Evolutionary conservation across 2,888 invertebrate genomes (phyloP).

Genomic region (Thera obeliscata): DNA sequence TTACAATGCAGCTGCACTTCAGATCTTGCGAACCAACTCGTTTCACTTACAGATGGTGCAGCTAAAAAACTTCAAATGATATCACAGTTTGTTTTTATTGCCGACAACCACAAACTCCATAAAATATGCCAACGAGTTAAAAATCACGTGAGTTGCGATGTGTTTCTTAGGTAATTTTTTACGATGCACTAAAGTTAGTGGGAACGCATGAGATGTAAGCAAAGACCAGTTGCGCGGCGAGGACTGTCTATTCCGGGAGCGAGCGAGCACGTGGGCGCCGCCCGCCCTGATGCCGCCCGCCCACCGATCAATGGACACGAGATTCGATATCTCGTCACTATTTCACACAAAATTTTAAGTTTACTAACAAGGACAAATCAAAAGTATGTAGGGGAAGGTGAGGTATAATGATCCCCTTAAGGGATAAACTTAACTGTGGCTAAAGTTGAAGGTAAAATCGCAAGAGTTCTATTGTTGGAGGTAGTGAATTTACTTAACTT

Average conservation of each 20-base stretch:
- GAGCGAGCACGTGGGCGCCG: constrained; percentile 77
- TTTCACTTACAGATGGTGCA: constrained; percentile 13
- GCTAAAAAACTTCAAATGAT: constrained; percentile 11
- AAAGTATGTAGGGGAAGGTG: too few species aligned
- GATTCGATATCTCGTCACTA: constrained; percentile 66
- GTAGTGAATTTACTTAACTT: too few species aligned
- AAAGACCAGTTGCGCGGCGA: constrained; percentile 64
- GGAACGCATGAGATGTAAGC: constrained; percentile 56
- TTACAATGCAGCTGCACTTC: background rate
- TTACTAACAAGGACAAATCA: background rate
- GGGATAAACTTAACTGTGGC: too few species aligned
- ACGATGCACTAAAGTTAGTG: constrained; percentile 43
- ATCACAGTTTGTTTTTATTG: constrained; percentile 23
- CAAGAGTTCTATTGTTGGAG: too few species aligned
- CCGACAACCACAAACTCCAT: background rate
- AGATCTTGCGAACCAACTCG: background rate
- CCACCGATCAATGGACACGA: constrained; percentile 77
- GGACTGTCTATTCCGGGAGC: constrained; percentile 80
- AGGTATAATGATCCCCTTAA: too few species aligned
- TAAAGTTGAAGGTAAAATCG: too few species aligned
- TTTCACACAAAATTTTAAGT: constrained; percentile 13
- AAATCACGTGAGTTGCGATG: constrained; percentile 34
- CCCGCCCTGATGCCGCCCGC: constrained; percentile 62
- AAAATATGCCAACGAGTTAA: constrained; percentile 20
- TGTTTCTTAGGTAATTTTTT: constrained; percentile 33